A percentile compares a stretch with the other conserved stretches of the same genome.
These are phyloP conservation scores for Arnoldichthys spilopterus DNA, from an alignment of 2,797 vertebrate genomes.

Conservation along the genomic window DNA sequence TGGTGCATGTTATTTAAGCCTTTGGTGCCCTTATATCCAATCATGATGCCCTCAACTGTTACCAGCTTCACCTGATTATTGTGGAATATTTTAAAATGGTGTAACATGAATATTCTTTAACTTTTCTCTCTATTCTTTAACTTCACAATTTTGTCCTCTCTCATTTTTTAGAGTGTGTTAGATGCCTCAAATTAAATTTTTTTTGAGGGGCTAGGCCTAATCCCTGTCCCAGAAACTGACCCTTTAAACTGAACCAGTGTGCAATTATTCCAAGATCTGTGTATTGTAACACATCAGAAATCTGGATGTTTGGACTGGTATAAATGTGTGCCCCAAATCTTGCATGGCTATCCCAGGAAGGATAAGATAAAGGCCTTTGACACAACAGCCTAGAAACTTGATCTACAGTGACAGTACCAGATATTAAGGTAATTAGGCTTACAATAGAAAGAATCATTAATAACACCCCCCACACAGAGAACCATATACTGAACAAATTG, in stretches of 20 bases:
- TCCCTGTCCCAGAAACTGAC: too few relatives aligned
- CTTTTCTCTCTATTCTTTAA: too few relatives aligned
- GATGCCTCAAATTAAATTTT: too few relatives aligned
- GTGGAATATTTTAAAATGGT: too few relatives aligned
- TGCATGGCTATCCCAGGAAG: neutral
- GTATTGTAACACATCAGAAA: neutral
- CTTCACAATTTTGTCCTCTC: too few relatives aligned
- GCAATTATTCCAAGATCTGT: neutral
- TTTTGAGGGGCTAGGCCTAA: too few relatives aligned
- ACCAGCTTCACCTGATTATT: too few relatives aligned
- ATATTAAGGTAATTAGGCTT: neutral
- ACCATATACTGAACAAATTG: neutral
- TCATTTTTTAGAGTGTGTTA: too few relatives aligned
- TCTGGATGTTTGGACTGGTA: slow-evolving; percentile 22
- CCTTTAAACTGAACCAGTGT: neutral
- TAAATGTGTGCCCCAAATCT: slow-evolving; percentile 21
- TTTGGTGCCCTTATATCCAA: too few relatives aligned
- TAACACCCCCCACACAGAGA: neutral
- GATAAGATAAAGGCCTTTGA: neutral
- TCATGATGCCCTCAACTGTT: too few relatives aligned
- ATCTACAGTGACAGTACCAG: slow-evolving; percentile 3
- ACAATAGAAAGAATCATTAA: neutral
- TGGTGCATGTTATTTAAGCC: too few relatives aligned
- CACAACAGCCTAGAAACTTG: slow-evolving; percentile 4
- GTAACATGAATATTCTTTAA: too few relatives aligned